Evolutionary conservation across 2,888 invertebrate genomes (phyloP), one percentile per base, ranked within the genome.

Genomic region (Antitype chi): DNA sequence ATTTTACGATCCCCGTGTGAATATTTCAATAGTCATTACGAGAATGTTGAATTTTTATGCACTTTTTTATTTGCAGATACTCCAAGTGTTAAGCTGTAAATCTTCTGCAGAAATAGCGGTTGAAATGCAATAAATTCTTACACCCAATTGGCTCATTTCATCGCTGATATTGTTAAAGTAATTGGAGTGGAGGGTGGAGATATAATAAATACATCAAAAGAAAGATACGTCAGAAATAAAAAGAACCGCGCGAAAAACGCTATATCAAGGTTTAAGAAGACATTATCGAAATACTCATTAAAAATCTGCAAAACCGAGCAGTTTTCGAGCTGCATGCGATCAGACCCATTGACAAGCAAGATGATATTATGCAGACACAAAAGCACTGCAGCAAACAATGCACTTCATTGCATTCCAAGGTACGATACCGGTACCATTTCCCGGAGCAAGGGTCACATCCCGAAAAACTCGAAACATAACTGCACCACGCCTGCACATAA

Each of bases 1-100:
- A 88, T 90, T 93, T 94, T 93, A 93, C 91, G 93, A 93, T 84
- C 74, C 78, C 73, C 74, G 71, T 70, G 83, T 86, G 87, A 88
- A 90, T 91, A 90, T 89, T 87, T 88, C 86, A 87, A 88, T 83
- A 87, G 87, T 85, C 82, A 85, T 87, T 87, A 88, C 82, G 74
- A 76, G 70, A 85, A 82, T 84, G 89, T 89, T 87, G 84, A 89
- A 86, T 88, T 89, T 91, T 89, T 89, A 90, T 89, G 79, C 78
- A 81, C 86, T 84, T 89, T 89, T 90, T 91, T 90, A 87, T 90
- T 89, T 88, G 81, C 89, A 87, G 84, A 84, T 85, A 83, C 81
- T 71, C 71, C 70, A 80, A 74, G 83, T 86, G 86, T 80, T 84
- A 82, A 84, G 76, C 69, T 72, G 84, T 87, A 88, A 88, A 88